Conservation (phyloP, 2,888 invertebrate species). For the Eristalis pertinax region DNA sequence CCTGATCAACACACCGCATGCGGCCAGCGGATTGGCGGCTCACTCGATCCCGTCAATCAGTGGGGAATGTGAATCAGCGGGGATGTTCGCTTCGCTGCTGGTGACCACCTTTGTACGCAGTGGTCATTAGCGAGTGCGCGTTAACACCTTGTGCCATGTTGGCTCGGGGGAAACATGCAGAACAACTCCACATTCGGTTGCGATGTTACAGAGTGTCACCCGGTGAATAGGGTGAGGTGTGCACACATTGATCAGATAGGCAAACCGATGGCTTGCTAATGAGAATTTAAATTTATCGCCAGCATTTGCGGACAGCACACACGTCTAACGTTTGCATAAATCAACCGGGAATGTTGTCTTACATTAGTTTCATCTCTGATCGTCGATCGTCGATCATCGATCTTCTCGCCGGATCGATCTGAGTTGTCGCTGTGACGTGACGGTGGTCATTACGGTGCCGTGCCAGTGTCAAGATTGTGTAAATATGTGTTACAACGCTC, state of each 20-base stretch:
- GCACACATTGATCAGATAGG: conserved; percentile 16
- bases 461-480: background rate
- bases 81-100: background rate
- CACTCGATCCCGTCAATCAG: conserved; percentile 1
- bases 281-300: conserved; percentile 23
- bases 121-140: conserved; percentile 36
- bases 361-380: background rate
- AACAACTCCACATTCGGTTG: conserved; percentile 24
- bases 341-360: conserved; percentile 31
- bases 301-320: conserved; percentile 24
- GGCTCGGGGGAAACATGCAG: conserved; percentile 32
- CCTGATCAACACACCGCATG: conserved; percentile 41
- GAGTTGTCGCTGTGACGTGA: background rate
- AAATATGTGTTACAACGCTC: background rate
- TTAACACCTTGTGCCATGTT: conserved; percentile 30
- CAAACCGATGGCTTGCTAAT: conserved; percentile 7
- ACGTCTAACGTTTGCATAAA: conserved; percentile 39
- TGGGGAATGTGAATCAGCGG: background rate
- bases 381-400: background rate
- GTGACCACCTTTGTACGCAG: conserved; percentile 16
- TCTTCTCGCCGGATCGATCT: background rate
- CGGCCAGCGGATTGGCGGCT: background rate
- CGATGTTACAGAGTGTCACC: background rate
- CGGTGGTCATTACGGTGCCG: background rate
- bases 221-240: conserved; percentile 36